Percentiles rank a stretch among this genome's conserved stretches.
Evolutionary conservation across 2,888 invertebrate genomes (phyloP).

Genomic region (Maniola hyperantus): DNA sequence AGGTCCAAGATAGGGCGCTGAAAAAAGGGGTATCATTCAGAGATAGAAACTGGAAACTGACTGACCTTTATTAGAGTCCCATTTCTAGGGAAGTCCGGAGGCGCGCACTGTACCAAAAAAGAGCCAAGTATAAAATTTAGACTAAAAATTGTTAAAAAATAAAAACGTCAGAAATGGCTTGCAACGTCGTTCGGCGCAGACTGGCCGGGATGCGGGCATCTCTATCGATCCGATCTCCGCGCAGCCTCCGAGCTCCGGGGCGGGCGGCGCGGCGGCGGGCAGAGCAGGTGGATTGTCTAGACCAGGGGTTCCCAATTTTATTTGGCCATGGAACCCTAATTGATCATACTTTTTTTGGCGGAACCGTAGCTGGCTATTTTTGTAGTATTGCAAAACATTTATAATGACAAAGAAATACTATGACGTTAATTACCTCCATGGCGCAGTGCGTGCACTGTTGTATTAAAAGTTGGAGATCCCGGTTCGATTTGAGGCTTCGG

Average conservation of each 20-base stretch:
- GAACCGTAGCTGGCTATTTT: no score
- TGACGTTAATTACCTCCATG: no score
- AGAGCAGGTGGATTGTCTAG: constrained; percentile 24
- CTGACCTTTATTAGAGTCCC: constrained; percentile 63
- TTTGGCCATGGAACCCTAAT: no score
- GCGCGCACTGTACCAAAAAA: constrained; percentile 42
- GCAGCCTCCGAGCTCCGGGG: constrained; percentile 68
- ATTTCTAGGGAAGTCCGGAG: constrained; percentile 60
- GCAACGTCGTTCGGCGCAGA: constrained; percentile 53
- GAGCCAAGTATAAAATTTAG: constrained; percentile 38
- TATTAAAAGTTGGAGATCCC: no score
- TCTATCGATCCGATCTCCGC: constrained; percentile 67
- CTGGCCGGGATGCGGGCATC: constrained; percentile 50
- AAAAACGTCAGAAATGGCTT: constrained; percentile 43
- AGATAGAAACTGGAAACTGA: constrained; percentile 19
- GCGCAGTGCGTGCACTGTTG: no score
- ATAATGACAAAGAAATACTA: no score
- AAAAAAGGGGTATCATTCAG: background rate
- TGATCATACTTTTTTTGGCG: no score
- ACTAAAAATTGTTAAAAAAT: constrained; percentile 44
- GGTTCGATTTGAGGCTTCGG: no score
- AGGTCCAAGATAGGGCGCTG: background rate
- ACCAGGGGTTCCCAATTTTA: no score
- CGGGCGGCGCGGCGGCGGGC: constrained; percentile 24
- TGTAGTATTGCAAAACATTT: no score